Base-by-base conservation (phyloP, 2,797 vertebrate genomes). In the Acrocephalus scirpaceus region DNA sequence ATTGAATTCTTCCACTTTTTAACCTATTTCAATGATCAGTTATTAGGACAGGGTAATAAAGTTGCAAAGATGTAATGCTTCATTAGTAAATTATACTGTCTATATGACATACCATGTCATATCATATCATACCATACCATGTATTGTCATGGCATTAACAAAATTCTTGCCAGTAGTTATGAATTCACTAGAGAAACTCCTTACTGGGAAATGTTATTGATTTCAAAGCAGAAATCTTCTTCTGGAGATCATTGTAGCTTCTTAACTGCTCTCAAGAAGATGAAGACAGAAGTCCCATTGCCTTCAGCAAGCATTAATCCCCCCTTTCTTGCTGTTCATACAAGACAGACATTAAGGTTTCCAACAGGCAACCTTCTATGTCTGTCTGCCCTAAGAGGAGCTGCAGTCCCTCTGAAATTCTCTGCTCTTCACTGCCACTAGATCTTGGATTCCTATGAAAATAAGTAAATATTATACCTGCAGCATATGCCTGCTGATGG, bases 21-120 rank as follows among this genome's bases (percentile, higher is more conserved):
- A 92, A 78, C 15, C 36, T 50, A 34, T 94, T 86, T 58, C 66
- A 67, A 32, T 65, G 67, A 92, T 79, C 92, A 93, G 85, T 95
- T 95, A 91, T 82, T 90, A 83, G 60, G 10, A 51, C 5, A 77
- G 20, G 29, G 42, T 62, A 97, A 96, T 90, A 96, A 92, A 95
- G 20, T 81, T 88, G 42, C 67, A 86, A 89, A 92, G 48, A 50
- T 45, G 13, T 92, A 72, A 30, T 93, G 42, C 79, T 95, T 94
- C 18, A 40, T 90, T 92, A 87, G 32, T 64, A 91, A 94, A 93
- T 92, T 70, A 85, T 70, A 61, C 20, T 60, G 83, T 88, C 62
- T 34, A 19, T 74, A 79, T 42, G 85, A 79, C 54, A 67, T 23
- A 27, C n/a, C 34, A 38, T 38, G 38, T 38, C 38, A 38, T 38